Percentiles rank a stretch among this genome's conserved stretches.
Conservation (phyloP, 2,113 vertebrate species). For the Aegithalos caudatus region DNA sequence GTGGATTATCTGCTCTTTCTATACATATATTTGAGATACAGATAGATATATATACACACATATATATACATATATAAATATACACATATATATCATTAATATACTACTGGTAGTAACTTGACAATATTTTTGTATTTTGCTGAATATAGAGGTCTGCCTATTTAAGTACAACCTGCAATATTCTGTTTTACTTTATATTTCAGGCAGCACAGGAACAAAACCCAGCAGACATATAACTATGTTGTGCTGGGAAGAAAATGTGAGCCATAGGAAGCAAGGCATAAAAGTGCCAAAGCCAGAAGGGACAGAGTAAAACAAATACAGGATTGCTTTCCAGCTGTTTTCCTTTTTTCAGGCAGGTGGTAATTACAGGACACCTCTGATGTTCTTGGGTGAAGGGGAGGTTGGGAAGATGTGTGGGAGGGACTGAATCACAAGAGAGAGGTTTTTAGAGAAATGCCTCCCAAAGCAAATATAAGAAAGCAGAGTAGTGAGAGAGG, state of each 20-base stretch:
- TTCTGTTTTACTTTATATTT: neutral
- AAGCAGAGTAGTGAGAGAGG: neutral
- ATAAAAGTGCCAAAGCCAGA: neutral
- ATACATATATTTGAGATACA: neutral
- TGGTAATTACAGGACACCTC: slow-evolving; percentile 27
- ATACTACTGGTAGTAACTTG: neutral
- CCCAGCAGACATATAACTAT: neutral
- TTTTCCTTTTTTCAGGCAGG: neutral
- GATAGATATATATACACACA: too few relatives aligned
- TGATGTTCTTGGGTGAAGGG: neutral
- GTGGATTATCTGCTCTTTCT: neutral
- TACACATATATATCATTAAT: neutral
- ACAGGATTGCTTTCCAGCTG: slow-evolving; percentile 4
- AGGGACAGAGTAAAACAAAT: neutral
- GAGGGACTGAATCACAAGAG: neutral
- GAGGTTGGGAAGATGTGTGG: neutral
- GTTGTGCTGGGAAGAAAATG: neutral
- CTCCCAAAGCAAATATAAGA: neutral
- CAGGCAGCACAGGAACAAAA: neutral
- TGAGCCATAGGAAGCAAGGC: neutral
- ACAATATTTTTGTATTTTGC: neutral
- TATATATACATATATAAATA: too few relatives aligned
- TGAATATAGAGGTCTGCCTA: neutral
- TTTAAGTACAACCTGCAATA: neutral
- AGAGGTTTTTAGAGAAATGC: neutral